Evolutionary conservation across 2,888 invertebrate genomes (phyloP).

Genomic region (Fragum fragum): DNA sequence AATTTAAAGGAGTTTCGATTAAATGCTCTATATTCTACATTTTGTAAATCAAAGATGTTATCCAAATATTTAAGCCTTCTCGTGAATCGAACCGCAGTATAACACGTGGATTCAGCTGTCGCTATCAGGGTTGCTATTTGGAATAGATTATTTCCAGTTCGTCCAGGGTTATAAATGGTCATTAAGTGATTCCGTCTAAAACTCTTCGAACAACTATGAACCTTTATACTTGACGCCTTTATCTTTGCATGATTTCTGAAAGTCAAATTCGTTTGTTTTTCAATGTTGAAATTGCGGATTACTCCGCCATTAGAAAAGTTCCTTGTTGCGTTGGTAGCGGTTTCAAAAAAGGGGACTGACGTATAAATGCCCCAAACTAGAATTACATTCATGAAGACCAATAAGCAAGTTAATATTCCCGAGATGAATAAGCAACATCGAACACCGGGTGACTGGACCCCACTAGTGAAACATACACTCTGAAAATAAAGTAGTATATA

Average conservation of each 20-base stretch:
- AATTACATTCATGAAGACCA: neutral
- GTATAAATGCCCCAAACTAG: neutral
- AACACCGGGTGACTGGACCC: neutral
- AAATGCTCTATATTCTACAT: neutral
- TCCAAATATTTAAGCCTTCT: neutral
- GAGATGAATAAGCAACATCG: neutral
- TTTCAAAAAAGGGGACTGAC: neutral
- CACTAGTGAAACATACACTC: neutral
- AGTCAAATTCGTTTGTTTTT: neutral
- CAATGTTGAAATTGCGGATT: neutral
- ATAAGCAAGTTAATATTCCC: neutral
- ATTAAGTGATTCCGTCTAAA: conserved; percentile 1
- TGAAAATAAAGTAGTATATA: too few species aligned
- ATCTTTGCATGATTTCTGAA: neutral
- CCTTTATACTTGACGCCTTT: neutral
- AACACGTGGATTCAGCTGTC: neutral
- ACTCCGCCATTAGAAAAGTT: neutral
- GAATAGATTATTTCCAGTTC: conserved; percentile 7
- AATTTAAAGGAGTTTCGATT: too few species aligned
- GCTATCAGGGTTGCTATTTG: conserved; percentile 5
- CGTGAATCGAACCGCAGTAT: neutral
- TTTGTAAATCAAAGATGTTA: neutral
- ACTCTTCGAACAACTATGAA: neutral
- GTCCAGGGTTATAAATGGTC: neutral
- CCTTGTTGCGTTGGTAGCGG: neutral